These are phyloP conservation scores for Psittacara wagleri DNA, from an alignment of 2,113 vertebrate genomes.

Conservation along the genomic window DNA sequence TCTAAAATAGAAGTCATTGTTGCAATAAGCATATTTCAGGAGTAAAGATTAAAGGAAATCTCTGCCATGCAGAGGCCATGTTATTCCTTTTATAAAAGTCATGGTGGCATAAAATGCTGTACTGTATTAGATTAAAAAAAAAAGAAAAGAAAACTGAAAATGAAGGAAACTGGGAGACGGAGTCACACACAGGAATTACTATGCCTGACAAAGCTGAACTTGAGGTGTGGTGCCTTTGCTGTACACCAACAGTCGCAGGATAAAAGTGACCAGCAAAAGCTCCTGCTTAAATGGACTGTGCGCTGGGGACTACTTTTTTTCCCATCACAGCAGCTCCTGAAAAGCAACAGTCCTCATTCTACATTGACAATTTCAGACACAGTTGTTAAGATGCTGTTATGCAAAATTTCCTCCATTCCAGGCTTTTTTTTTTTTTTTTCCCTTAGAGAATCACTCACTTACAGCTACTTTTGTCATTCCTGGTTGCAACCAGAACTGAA, in stretches of 20 bases:
- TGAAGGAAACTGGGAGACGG: background rate
- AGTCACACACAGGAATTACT: background rate
- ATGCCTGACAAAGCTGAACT: background rate
- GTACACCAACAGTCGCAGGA: background rate
- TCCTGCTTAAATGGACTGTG: background rate
- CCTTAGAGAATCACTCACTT: background rate
- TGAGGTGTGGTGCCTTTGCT: background rate
- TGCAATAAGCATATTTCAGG: background rate
- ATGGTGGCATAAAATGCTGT: background rate
- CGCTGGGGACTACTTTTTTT: accelerated
- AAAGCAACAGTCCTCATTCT: background rate
- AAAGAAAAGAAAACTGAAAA: background rate
- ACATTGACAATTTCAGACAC: background rate
- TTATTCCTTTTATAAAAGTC: background rate
- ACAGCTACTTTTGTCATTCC: background rate
- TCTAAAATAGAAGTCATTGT: background rate
- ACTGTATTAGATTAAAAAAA: background rate
- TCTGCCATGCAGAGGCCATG: background rate
- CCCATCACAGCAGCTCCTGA: background rate
- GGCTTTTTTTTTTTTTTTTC: background rate
- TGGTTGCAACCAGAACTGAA: background rate
- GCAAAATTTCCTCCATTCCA: background rate
- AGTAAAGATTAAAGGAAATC: background rate
- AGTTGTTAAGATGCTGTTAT: background rate
- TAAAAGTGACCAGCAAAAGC: background rate